Conservation (phyloP, 1,140 invertebrate genomes). For the Leptopilina boulardi region DNA sequence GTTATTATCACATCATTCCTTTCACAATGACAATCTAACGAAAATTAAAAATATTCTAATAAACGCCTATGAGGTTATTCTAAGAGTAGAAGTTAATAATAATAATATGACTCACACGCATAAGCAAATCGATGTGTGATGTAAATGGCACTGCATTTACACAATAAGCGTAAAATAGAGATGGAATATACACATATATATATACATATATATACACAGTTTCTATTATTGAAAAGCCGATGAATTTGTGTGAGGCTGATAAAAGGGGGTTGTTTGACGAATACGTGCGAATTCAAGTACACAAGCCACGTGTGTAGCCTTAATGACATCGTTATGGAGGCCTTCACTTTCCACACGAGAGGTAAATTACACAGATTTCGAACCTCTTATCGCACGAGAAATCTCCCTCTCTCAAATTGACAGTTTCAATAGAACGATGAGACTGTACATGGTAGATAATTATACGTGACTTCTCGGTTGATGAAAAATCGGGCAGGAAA, state of each 20-base stretch:
- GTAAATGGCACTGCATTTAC: neutral
- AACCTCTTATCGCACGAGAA: slow-evolving; percentile 21
- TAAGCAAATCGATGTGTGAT: neutral
- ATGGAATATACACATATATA: neutral
- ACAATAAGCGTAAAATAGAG: neutral
- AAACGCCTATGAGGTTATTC: too few relatives aligned
- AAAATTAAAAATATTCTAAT: too few relatives aligned
- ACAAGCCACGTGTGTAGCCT: neutral
- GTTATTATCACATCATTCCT: too few relatives aligned
- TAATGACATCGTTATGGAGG: slow-evolving; percentile 16
- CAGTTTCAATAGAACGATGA: neutral
- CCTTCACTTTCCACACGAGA: neutral
- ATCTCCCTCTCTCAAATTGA: neutral
- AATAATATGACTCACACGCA: neutral
- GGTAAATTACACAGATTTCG: neutral
- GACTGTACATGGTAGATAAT: neutral
- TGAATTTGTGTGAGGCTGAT: neutral
- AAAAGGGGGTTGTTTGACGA: slow-evolving; percentile 13
- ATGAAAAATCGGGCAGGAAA: too few relatives aligned
- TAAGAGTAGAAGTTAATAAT: too few relatives aligned
- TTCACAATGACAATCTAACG: too few relatives aligned
- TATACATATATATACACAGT: neutral
- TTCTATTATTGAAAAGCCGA: neutral
- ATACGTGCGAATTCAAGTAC: neutral
- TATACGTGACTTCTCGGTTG: neutral